phyloP scores from a whole-genome alignment of 1,140 invertebrate genomes.

The fruit fly (Drosophila melanogaster) region DNA sequence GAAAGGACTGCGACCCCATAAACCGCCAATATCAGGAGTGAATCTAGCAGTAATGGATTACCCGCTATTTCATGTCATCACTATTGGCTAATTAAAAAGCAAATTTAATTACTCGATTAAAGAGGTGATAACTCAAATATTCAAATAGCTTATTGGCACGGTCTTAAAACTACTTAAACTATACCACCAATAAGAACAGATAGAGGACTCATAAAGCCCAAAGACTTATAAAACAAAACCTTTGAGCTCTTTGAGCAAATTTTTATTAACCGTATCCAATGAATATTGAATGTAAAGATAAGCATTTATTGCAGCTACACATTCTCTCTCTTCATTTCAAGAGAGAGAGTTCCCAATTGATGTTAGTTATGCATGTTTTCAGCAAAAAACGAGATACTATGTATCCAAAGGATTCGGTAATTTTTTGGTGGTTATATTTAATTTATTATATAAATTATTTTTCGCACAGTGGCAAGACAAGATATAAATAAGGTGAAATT shows the following conservation, averaged over 20 bases:
- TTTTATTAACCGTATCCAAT: not conserved
- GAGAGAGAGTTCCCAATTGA: too few relatives aligned
- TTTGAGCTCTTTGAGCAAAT: not conserved
- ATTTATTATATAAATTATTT: too few relatives aligned
- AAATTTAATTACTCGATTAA: not conserved
- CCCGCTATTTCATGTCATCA: not conserved
- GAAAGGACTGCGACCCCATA: constrained; percentile 9
- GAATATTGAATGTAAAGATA: not conserved
- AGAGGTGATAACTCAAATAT: not conserved
- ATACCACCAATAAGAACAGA: not conserved
- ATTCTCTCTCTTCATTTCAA: not conserved
- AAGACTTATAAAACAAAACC: not conserved
- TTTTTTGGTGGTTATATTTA: too few relatives aligned
- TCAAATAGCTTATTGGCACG: too few relatives aligned
- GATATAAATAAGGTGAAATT: too few relatives aligned
- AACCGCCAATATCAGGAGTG: constrained; percentile 7
- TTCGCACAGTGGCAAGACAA: too few relatives aligned
- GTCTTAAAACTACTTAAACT: not conserved
- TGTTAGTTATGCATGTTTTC: too few relatives aligned
- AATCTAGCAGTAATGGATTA: constrained; percentile 9
- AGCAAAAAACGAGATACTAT: too few relatives aligned
- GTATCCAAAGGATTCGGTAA: too few relatives aligned
- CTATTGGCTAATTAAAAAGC: constrained; percentile 13
- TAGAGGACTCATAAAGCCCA: not conserved
- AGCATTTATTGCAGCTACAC: not conserved